A percentile compares a stretch with the other conserved stretches of the same genome.
These are phyloP conservation scores for Anhinga rufa DNA, from an alignment of 2,113 vertebrate genomes.

Conservation along the genomic window DNA sequence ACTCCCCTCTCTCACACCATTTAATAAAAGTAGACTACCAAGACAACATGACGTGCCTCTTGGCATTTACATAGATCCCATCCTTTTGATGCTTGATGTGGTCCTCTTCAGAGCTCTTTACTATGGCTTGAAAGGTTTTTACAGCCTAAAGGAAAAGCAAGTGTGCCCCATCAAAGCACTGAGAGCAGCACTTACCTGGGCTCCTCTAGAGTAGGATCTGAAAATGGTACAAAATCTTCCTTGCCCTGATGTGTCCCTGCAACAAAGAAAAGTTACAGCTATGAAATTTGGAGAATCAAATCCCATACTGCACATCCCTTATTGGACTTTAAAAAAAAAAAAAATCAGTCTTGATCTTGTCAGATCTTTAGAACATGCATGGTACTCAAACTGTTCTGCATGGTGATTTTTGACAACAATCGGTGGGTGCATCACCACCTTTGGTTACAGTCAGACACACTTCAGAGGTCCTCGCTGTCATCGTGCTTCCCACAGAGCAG, in stretches of 20 bases:
- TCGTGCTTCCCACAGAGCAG: rapidly evolving
- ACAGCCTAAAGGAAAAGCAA: neutral
- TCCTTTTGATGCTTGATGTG: neutral
- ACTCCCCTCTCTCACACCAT: neutral
- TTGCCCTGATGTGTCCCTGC: conserved; percentile 97
- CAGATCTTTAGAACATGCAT: neutral
- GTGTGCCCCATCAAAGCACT: neutral
- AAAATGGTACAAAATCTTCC: conserved; percentile 99
- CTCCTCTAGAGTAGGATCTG: conserved; percentile 95
- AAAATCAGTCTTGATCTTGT: neutral
- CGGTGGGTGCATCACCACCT: neutral
- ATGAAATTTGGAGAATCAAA: neutral
- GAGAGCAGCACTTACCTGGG: conserved; percentile 82
- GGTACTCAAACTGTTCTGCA: neutral
- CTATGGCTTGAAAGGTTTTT: neutral
- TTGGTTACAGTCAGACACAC: neutral
- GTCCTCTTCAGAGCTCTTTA: neutral
- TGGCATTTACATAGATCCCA: neutral
- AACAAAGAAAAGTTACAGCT: conserved; percentile 26
- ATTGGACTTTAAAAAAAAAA: neutral
- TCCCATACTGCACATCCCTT: neutral
- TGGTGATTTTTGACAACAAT: neutral
- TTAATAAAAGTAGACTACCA: neutral
- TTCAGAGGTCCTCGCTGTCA: neutral
- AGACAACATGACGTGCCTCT: neutral